Evolutionary conservation across 2,888 invertebrate species (phyloP).

Genomic region (Watsonalla cultraria): DNA sequence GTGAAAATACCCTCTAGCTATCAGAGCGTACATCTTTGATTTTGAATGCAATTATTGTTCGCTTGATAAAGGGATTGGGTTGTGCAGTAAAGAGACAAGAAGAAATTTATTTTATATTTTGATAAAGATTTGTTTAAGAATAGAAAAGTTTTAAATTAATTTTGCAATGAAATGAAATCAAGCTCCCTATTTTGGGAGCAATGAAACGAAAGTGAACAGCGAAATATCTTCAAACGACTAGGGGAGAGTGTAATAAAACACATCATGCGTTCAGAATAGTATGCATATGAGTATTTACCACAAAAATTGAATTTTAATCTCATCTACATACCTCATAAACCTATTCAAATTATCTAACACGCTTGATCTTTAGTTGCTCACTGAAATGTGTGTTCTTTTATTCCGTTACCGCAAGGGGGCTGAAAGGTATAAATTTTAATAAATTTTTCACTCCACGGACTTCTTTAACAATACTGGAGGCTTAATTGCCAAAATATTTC

Average conservation of each 20-base stretch:
- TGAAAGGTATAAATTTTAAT: conserved; percentile 71
- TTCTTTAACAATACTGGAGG: conserved; percentile 59
- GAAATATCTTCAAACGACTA: conserved; percentile 5
- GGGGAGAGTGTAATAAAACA: background rate
- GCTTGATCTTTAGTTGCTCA: conserved; percentile 70
- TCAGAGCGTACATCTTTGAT: conserved; percentile 69
- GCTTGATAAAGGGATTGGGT: conserved; percentile 58
- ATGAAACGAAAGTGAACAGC: background rate
- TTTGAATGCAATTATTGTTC: conserved; percentile 76
- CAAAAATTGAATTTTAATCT: conserved; percentile 41
- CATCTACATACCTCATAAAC: conserved; percentile 51
- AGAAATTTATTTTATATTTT: conserved; percentile 10
- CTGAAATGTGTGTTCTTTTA: conserved; percentile 65
- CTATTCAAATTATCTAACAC: conserved; percentile 65
- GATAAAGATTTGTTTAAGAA: background rate
- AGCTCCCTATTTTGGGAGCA: background rate
- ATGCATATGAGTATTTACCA: conserved; percentile 12
- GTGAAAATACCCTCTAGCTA: conserved; percentile 68
- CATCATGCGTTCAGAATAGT: background rate
- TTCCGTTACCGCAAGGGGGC: conserved; percentile 52
- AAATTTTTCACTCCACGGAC: conserved; percentile 71
- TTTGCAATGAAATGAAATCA: background rate
- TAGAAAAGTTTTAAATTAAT: no score
- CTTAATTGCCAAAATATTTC: conserved; percentile 67
- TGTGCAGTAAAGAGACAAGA: conserved; percentile 25